These are phyloP conservation scores for Deroptyus accipitrinus DNA, from an alignment of 2,113 vertebrate species.

Conservation along the genomic window DNA sequence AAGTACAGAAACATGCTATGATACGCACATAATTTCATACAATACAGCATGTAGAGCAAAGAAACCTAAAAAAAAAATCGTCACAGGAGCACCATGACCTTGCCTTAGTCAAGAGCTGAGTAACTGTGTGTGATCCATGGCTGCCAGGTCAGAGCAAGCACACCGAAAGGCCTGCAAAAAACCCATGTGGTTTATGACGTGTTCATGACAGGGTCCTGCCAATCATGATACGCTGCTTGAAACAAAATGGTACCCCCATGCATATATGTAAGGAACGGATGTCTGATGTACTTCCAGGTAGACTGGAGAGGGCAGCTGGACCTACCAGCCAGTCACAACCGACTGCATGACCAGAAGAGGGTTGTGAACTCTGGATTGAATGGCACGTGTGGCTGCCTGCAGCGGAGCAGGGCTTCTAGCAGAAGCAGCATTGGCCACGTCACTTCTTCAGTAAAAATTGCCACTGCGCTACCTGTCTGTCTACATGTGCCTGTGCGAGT, in stretches of 20 bases:
- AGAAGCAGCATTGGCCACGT: not conserved
- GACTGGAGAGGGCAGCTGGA: not conserved
- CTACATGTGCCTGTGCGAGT: not conserved
- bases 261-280: not conserved
- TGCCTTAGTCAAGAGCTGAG: not conserved
- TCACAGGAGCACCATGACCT: not conserved
- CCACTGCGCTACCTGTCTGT: not conserved
- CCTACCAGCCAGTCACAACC: not conserved
- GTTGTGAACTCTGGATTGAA: not conserved
- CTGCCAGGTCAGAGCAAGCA: not conserved
- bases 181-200: fast-evolving
- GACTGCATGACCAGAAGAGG: fast-evolving
- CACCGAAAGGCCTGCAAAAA: not conserved
- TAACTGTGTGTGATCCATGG: not conserved
- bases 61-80: not conserved
- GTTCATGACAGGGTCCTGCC: not conserved
- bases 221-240: not conserved
- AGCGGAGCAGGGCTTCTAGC: fast-evolving
- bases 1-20: not conserved
- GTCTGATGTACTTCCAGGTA: not conserved
- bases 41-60: not conserved
- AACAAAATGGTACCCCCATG: not conserved
- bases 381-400: fast-evolving
- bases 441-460: not conserved
- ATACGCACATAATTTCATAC: not conserved